Evolutionary conservation across 2,113 vertebrate species (phyloP).

Genomic region (Thoracochromis brauschi): DNA sequence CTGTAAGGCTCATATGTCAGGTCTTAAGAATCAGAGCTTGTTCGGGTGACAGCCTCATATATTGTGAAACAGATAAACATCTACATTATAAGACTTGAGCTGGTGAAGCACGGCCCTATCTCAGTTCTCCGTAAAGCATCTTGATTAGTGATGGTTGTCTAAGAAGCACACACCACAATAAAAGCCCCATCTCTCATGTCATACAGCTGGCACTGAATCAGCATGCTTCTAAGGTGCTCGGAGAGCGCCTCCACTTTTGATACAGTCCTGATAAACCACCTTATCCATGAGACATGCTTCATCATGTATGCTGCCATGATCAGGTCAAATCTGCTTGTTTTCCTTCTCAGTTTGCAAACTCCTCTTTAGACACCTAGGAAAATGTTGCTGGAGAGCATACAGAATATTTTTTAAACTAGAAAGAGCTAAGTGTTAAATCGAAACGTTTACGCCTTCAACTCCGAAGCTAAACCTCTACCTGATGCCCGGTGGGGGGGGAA

Average conservation of each 20-base stretch:
- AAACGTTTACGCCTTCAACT: not conserved
- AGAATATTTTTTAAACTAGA: not conserved
- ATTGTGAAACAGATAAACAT: conserved; percentile 41
- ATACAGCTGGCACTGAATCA: conserved; percentile 26
- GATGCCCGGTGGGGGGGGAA: conserved; percentile 9
- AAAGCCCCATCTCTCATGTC: conserved; percentile 32
- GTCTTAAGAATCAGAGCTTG: not conserved
- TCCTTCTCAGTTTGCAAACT: not conserved
- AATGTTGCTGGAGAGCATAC: not conserved
- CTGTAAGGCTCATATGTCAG: conserved; percentile 7
- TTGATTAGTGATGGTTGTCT: conserved; percentile 21
- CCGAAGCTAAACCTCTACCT: not conserved
- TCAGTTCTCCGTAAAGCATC: conserved; percentile 14
- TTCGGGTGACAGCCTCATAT: conserved; percentile 15
- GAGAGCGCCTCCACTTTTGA: not conserved
- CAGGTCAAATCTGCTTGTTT: not conserved
- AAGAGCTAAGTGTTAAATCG: not conserved
- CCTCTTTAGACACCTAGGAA: not conserved
- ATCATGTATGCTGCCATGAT: not conserved
- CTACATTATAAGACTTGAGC: conserved; percentile 1
- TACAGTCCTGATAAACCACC: not conserved
- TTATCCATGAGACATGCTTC: not conserved
- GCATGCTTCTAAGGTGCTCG: conserved; percentile 13
- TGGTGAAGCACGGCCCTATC: conserved; percentile 4
- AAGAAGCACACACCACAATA: not conserved